Percentiles rank a stretch among this genome's conserved stretches.
Conservation (phyloP, 2,797 vertebrate species). For the Labeo calbasu region DNA sequence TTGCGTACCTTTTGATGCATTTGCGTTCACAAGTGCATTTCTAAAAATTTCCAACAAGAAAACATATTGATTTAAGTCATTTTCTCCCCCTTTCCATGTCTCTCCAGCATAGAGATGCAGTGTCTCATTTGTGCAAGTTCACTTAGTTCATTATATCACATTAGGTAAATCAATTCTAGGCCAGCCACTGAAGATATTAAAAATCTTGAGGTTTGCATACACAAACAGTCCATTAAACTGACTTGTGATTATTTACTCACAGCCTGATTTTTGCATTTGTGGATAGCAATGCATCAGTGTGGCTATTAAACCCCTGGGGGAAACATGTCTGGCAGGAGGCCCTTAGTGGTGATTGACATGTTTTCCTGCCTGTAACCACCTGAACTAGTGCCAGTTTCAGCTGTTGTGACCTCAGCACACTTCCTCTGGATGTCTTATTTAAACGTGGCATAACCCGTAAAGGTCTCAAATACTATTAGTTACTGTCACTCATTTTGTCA, state of each 20-base stretch:
- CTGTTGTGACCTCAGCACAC: constrained; percentile 42
- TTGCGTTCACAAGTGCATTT: constrained; percentile 7
- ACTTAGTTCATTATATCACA: constrained; percentile 28
- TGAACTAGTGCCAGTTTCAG: constrained; percentile 46
- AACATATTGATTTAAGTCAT: constrained; percentile 30
- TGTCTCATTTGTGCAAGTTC: constrained; percentile 22
- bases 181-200: constrained; percentile 25
- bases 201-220: constrained; percentile 23
- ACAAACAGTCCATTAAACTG: constrained; percentile 13
- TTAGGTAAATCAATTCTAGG: constrained; percentile 31
- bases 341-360: constrained; percentile 51
- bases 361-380: constrained; percentile 49
- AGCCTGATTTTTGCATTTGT: constrained; percentile 19
- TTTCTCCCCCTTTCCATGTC: neutral
- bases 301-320: constrained; percentile 8
- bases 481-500: constrained; percentile 30
- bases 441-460: constrained; percentile 22
- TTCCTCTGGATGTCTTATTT: constrained; percentile 47
- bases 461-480: constrained; percentile 35
- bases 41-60: constrained; percentile 17
- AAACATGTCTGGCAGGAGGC: constrained; percentile 23
- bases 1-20: constrained; percentile 7
- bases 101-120: neutral
- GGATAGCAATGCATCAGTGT: constrained; percentile 17
- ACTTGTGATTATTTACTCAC: constrained; percentile 27